A percentile compares a stretch with the other conserved stretches of the same genome.
Evolutionary conservation across 2,888 invertebrate genomes (phyloP).

Genomic region (Acleris laterana): DNA sequence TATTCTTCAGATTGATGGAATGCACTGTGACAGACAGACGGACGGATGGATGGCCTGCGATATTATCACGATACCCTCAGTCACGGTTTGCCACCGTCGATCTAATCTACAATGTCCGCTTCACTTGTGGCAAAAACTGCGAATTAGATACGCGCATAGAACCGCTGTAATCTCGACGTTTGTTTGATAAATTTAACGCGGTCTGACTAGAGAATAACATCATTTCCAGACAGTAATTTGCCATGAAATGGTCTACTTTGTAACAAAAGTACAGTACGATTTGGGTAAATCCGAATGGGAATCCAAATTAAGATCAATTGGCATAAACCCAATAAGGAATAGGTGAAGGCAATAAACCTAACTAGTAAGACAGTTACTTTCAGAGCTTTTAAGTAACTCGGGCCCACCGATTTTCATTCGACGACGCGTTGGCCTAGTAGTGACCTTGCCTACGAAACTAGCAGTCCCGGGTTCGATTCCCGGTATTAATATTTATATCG

Average conservation of each 20-base stretch:
- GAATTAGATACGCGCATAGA: conserved; percentile 18
- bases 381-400: no score
- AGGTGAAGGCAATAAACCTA: no score
- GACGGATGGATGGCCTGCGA: conserved; percentile 11
- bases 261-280: background rate
- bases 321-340: no score
- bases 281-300: background rate
- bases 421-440: no score
- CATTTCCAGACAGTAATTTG: background rate
- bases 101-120: conserved; percentile 18
- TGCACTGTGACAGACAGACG: conserved; percentile 4
- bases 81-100: conserved; percentile 21
- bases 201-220: conserved; percentile 2
- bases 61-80: conserved; percentile 14
- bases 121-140: conserved; percentile 14
- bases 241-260: background rate
- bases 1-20: background rate
- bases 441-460: no score
- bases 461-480: no score
- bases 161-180: conserved; percentile 14
- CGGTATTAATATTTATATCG: no score
- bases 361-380: no score
- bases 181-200: conserved; percentile 6
- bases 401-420: no score
- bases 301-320: no score